phyloP scores from a whole-genome alignment of 2,113 vertebrate species.

The Pteronura brasiliensis region DNA sequence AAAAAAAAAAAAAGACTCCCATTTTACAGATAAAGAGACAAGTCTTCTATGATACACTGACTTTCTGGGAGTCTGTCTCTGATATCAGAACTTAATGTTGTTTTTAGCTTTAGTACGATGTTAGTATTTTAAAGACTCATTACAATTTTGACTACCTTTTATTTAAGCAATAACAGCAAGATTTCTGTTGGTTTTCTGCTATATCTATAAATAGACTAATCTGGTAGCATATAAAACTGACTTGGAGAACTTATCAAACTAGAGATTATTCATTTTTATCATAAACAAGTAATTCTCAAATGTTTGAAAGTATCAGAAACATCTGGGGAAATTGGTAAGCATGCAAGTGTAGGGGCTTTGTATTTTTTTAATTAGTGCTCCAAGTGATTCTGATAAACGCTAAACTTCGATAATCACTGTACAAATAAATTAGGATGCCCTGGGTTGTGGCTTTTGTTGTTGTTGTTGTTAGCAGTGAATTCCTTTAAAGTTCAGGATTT shows the following conservation, averaged over 20 bases:
- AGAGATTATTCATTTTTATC: background rate
- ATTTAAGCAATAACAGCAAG: background rate
- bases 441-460: background rate
- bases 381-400: background rate
- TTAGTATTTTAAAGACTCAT: background rate
- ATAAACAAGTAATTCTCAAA: background rate
- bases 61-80: background rate
- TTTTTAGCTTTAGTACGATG: background rate
- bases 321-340: background rate
- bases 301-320: background rate
- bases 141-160: background rate
- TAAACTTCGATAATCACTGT: background rate
- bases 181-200: background rate
- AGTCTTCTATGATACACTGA: background rate
- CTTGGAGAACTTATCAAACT: background rate
- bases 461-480: background rate
- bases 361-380: background rate
- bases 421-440: background rate
- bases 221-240: background rate
- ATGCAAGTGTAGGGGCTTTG: background rate
- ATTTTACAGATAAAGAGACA: background rate
- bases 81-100: background rate
- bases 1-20: background rate
- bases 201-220: background rate
- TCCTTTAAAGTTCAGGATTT: constrained; percentile 12